phyloP scores from a whole-genome alignment of 2,113 vertebrate genomes.

The Sinocyclocheilus rhinocerous region DNA sequence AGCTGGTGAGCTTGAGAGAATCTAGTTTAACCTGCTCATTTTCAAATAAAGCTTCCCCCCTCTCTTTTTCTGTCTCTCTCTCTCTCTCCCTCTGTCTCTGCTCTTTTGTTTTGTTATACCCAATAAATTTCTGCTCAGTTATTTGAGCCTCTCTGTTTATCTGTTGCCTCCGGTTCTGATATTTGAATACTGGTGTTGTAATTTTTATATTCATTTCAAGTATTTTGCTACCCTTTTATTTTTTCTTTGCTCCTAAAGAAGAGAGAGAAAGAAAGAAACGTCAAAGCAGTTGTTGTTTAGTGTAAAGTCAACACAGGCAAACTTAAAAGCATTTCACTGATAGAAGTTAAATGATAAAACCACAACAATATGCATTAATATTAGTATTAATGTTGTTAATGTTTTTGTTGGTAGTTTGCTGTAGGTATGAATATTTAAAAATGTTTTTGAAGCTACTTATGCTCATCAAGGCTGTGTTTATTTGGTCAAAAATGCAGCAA shows the following conservation, averaged over 20 bases:
- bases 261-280: background rate
- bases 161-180: background rate
- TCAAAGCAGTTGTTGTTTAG: background rate
- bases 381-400: too few species aligned
- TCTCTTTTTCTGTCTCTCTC: background rate
- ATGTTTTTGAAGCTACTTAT: too few species aligned
- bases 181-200: background rate
- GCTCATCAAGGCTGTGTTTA: background rate
- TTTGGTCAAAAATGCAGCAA: background rate
- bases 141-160: background rate
- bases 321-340: background rate
- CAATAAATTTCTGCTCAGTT: constrained; percentile 35
- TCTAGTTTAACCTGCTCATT: constrained; percentile 24
- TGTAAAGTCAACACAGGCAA: background rate
- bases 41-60: constrained; percentile 4
- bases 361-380: too few species aligned
- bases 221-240: background rate
- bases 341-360: background rate
- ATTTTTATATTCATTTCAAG: background rate
- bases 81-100: constrained; percentile 11
- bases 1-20: constrained; percentile 8
- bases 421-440: too few species aligned
- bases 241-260: background rate
- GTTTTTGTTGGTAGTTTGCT: too few species aligned
- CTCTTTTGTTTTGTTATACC: constrained; percentile 1